Conservation (phyloP, 2,888 invertebrate species). For the Polydesmus complanatus region DNA sequence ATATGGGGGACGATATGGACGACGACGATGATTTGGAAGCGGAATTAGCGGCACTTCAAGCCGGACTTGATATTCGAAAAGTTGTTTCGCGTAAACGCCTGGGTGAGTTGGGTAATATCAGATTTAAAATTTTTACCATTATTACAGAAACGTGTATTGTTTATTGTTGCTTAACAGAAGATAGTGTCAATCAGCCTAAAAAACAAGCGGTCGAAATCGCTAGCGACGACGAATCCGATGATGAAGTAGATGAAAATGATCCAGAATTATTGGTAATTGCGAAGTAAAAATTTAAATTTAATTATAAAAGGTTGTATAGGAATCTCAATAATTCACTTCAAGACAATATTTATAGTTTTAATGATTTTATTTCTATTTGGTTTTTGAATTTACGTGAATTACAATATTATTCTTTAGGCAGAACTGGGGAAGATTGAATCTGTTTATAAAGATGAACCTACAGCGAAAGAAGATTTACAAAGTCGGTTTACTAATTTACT, state of each 20-base stretch:
- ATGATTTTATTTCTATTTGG: too few species aligned
- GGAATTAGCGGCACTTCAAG: constrained; percentile 58
- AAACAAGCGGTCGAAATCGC: not conserved
- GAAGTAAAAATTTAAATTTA: constrained; percentile 6
- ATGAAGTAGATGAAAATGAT: constrained; percentile 60
- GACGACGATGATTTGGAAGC: constrained; percentile 73
- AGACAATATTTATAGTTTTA: too few species aligned
- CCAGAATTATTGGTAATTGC: constrained; percentile 53
- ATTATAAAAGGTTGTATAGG: not conserved
- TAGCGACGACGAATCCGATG: constrained; percentile 58
- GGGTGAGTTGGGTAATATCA: not conserved
- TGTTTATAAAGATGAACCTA: too few species aligned
- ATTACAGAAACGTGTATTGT: not conserved
- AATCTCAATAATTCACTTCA: too few species aligned
- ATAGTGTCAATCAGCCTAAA: not conserved
- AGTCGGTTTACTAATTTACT: too few species aligned
- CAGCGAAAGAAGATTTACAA: not conserved
- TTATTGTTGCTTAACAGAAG: not conserved
- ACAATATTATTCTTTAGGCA: not conserved
- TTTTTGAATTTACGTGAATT: not conserved
- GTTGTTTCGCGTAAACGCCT: constrained; percentile 4
- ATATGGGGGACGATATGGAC: constrained; percentile 38
- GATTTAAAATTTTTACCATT: not conserved
- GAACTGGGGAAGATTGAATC: not conserved
- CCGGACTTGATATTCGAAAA: constrained; percentile 24